Evolutionary conservation across 2,888 invertebrate genomes (phyloP).

Genomic region (Scaptomyza flava): DNA sequence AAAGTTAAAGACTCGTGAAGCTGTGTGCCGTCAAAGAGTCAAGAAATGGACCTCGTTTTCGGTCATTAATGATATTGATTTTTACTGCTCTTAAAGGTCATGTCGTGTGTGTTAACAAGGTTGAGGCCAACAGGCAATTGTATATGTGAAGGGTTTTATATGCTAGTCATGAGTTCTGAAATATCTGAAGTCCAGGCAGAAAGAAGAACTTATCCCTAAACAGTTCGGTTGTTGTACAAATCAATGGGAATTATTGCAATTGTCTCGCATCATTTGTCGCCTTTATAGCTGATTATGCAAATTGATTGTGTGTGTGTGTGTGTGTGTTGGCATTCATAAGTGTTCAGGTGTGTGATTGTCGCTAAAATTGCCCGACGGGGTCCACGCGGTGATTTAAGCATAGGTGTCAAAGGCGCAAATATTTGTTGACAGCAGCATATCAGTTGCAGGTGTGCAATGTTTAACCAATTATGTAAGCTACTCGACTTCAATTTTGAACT

Average conservation of each 20-base stretch:
- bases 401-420: conserved; percentile 65
- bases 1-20: conserved; percentile 24
- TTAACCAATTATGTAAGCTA: conserved; percentile 24
- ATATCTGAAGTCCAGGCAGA: not conserved
- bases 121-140: not conserved
- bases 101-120: conserved; percentile 9
- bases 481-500: conserved; percentile 1
- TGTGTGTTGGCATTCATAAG: conserved; percentile 21
- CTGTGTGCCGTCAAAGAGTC: not conserved
- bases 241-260: conserved; percentile 1
- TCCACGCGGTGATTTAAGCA: conserved; percentile 37
- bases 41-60: conserved; percentile 2
- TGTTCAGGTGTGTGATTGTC: conserved; percentile 57
- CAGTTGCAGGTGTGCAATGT: conserved; percentile 41
- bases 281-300: conserved; percentile 17
- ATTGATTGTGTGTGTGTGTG: conserved; percentile 8
- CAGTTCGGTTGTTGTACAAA: not conserved
- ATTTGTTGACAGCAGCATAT: conserved; percentile 64
- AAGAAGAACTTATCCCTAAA: not conserved
- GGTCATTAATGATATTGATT: conserved; percentile 15
- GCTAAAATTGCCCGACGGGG: conserved; percentile 44
- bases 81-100: conserved; percentile 8
- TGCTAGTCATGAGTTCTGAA: too few relatives aligned
- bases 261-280: conserved; percentile 27
- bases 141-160: not conserved